Evolutionary conservation across 35 echinoderm and acorn worm species (phyloP).

Genomic region (Anneissia japonica): DNA sequence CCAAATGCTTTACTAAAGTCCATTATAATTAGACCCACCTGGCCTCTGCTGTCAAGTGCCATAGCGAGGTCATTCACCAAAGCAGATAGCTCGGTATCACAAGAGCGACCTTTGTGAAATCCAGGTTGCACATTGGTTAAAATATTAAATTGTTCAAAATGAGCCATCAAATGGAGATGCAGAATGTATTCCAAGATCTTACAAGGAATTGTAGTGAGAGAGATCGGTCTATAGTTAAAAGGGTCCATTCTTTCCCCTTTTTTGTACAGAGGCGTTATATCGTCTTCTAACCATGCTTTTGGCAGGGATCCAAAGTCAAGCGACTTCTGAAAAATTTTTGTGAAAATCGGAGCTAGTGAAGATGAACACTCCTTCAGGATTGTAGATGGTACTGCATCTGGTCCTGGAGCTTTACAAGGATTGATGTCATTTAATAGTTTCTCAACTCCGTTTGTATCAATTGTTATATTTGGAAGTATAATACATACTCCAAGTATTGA

Average conservation of each 20-base stretch:
- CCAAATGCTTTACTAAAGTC: slow-evolving; percentile 63
- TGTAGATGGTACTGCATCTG: too few species aligned
- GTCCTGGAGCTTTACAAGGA: too few species aligned
- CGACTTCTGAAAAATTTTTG: too few species aligned
- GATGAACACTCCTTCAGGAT: too few species aligned
- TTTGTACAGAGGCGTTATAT: slow-evolving; percentile 40
- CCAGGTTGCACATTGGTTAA: slow-evolving; percentile 31
- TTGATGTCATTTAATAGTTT: too few species aligned
- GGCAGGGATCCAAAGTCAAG: not conserved
- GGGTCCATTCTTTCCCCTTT: slow-evolving; percentile 19
- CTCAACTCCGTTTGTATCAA: too few species aligned
- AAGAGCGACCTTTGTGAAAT: slow-evolving; percentile 22
- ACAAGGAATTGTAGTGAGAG: slow-evolving; percentile 21
- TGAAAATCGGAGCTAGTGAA: too few species aligned
- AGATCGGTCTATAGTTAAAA: slow-evolving; percentile 35
- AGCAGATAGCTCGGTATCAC: slow-evolving; percentile 43
- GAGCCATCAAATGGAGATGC: slow-evolving; percentile 24
- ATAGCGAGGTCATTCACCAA: slow-evolving; percentile 36
- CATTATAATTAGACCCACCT: slow-evolving; percentile 29
- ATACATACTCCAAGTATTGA: too few species aligned
- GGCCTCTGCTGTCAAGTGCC: slow-evolving; percentile 25
- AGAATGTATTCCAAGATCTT: slow-evolving; percentile 44
- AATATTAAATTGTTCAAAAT: slow-evolving; percentile 35
- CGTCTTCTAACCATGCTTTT: slow-evolving; percentile 21
- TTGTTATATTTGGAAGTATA: too few species aligned